Evolutionary conservation across 2,113 vertebrate genomes (phyloP).

Genomic region (Rattus rattus): DNA sequence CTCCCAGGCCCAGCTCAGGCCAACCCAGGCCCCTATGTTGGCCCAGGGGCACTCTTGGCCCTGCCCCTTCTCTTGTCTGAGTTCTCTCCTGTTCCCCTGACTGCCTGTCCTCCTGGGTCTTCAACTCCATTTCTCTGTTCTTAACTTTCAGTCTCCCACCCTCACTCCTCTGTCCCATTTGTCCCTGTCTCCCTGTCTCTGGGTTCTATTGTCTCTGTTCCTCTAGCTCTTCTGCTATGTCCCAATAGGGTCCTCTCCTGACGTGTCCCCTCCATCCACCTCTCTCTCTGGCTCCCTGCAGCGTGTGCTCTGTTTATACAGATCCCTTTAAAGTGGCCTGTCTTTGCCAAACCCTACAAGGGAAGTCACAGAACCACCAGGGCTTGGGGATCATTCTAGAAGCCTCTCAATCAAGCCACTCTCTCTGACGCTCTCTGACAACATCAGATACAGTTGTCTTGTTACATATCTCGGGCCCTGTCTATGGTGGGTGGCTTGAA

Average conservation of each 20-base stretch:
- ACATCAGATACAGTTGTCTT: background rate
- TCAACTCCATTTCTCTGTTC: background rate
- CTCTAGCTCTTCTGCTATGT: background rate
- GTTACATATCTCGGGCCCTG: background rate
- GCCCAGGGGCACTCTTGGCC: accelerated
- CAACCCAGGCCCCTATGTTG: background rate
- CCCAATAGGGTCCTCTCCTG: background rate
- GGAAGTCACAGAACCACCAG: background rate
- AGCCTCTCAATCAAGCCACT: background rate
- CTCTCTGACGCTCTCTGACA: background rate
- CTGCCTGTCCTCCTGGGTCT: background rate
- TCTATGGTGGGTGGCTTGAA: background rate
- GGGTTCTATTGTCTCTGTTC: background rate
- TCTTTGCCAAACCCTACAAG: background rate
- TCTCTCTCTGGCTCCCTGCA: background rate
- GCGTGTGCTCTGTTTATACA: background rate
- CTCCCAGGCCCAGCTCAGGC: background rate
- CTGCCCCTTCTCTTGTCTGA: background rate
- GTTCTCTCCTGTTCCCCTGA: background rate
- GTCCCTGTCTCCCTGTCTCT: background rate
- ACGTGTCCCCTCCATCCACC: background rate
- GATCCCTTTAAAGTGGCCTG: background rate
- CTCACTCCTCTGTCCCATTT: background rate
- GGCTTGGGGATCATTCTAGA: background rate
- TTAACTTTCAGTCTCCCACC: background rate